Base-by-base conservation (phyloP, 2,888 invertebrate species). In the Cephus spinipes region DNA sequence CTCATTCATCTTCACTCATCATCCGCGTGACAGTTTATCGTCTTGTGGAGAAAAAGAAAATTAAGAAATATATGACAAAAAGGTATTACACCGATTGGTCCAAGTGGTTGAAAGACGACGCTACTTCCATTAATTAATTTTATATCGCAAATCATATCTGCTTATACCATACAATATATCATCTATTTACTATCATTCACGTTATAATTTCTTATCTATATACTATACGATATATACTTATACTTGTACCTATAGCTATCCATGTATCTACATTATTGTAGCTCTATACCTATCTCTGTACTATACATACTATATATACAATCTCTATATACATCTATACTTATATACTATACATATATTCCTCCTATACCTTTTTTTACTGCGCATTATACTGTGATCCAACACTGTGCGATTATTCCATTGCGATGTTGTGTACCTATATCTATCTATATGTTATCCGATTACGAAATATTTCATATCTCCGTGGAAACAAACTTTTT, bases 241-340 rank as follows among this genome's bases (percentile, higher is more conserved):
- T 78, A 81, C 82, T 83, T 85, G 83, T 85, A 87, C 79, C 83
- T 84, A 83, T 86, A 87, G 80, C 84, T 84, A 87, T 86, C 84
- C 85, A 85, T 87, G 88, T 88, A 88, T 86, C 87, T 87, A 85
- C 71, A 31, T 33, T 71, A 55, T 86, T 86, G 85, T 88, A 87
- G 87, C 80, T 85, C 84, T 87, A 88, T 87, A 84, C 87, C 85
- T 55, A 9, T 88, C 86, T 89, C 88, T 90, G 84, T 89, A 85
- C 84, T 79, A 81, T 82, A 84, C 81, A 81, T 79, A 81, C 79
- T 81, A 81, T 82, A 83, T 83, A 82, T 81, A 83, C 81, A 85
- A 32, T 40, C 85, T 82, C 80, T 82, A 81, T 85, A 84, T 85
- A 83, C 81, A 83, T 83, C 55, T 55, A 81, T 82, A 79, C 69